A percentile compares a stretch with the other conserved stretches of the same genome.
phyloP scores from a whole-genome alignment of 1,140 invertebrate species.

The Saxidomus purpurata region DNA sequence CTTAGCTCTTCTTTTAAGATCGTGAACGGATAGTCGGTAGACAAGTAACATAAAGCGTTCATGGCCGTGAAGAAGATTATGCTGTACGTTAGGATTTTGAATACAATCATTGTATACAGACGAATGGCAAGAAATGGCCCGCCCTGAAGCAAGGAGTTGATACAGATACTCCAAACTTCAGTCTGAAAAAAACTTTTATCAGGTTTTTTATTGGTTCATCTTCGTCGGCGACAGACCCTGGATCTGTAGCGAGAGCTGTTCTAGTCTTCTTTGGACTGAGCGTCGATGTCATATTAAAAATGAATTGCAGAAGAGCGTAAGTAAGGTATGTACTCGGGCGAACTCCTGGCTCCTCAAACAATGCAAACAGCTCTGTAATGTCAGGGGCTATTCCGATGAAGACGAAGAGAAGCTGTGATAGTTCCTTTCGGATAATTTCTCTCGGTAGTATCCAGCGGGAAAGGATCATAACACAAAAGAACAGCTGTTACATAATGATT shows the following conservation, averaged over 20 bases:
- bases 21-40: slow-evolving; percentile 75
- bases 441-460: slow-evolving; percentile 95
- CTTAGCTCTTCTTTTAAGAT: slow-evolving; percentile 45
- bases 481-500: slow-evolving; percentile 93
- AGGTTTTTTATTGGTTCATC: not conserved
- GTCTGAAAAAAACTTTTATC: slow-evolving; percentile 83
- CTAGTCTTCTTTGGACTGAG: slow-evolving; percentile 72
- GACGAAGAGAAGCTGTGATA: slow-evolving; percentile 95
- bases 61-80: slow-evolving; percentile 97
- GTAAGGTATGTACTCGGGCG: slow-evolving; percentile 69
- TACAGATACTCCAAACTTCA: slow-evolving; percentile 92
- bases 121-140: slow-evolving; percentile 94
- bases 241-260: slow-evolving; percentile 31
- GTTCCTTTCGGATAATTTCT: slow-evolving; percentile 95
- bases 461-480: slow-evolving; percentile 95
- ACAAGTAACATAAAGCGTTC: slow-evolving; percentile 91
- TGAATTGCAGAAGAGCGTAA: slow-evolving; percentile 90
- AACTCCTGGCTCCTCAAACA: slow-evolving; percentile 89
- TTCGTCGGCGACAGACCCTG: not conserved
- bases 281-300: slow-evolving; percentile 77
- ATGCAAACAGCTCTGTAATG: slow-evolving; percentile 98
- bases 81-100: slow-evolving; percentile 95
- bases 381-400: slow-evolving; percentile 94
- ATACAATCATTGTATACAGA: slow-evolving; percentile 93
- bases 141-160: slow-evolving; percentile 88